phyloP scores from a whole-genome alignment of 1,140 invertebrate species.

The Oncopeltus fasciatus region DNA sequence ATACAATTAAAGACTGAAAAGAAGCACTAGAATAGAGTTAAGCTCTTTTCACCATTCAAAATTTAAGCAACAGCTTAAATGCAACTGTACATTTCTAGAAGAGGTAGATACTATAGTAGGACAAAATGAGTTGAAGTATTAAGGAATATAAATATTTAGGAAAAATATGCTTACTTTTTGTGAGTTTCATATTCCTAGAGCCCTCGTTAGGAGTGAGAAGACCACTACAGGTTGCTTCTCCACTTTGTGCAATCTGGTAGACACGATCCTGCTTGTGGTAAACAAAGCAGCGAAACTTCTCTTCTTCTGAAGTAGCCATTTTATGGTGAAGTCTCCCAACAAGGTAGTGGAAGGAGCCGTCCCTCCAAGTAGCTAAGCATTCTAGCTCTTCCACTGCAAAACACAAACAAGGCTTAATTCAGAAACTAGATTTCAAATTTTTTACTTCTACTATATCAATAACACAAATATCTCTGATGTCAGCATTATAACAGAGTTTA shows the following conservation, averaged over 20 bases:
- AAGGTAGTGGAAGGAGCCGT: conserved; percentile 64
- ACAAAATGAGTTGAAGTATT: too few species aligned
- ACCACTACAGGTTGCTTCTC: conserved; percentile 67
- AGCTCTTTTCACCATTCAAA: too few species aligned
- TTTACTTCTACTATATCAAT: neutral
- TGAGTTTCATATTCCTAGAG: conserved; percentile 44
- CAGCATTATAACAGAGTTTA: too few species aligned
- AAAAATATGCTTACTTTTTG: conserved; percentile 42
- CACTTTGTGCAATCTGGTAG: conserved; percentile 58
- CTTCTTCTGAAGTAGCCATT: conserved; percentile 39
- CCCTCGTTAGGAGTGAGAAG: conserved; percentile 47
- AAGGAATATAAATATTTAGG: too few species aligned
- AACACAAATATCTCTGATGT: too few species aligned
- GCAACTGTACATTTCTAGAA: too few species aligned
- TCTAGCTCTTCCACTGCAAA: conserved; percentile 72
- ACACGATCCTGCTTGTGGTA: conserved; percentile 34
- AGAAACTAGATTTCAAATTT: too few species aligned
- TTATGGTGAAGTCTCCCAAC: conserved; percentile 47
- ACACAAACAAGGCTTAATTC: too few species aligned
- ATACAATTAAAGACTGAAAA: too few species aligned
- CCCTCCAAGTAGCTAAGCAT: conserved; percentile 72
- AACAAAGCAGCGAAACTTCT: conserved; percentile 53
- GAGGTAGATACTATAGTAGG: too few species aligned
- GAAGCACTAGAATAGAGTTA: too few species aligned
- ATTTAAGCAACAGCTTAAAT: too few species aligned